A percentile compares a stretch with the other conserved stretches of the same genome.
phyloP scores from a whole-genome alignment of 2,113 vertebrate species.

The Esox niger region DNA sequence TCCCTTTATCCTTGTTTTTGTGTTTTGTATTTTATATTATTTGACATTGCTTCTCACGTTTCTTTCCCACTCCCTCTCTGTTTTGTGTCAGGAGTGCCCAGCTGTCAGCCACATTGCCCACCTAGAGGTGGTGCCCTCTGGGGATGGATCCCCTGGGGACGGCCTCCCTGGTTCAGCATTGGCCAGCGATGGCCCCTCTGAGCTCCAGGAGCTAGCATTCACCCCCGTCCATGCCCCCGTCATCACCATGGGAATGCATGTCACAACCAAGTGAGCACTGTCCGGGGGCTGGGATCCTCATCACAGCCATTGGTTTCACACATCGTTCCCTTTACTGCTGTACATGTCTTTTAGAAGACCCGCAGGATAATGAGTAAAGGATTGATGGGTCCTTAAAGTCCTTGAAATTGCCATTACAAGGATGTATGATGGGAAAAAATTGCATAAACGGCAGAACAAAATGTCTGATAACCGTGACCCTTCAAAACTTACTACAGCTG shows the following conservation, averaged over 20 bases:
- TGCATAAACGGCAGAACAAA: no score
- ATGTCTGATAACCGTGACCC: no score
- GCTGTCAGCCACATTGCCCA: conserved; percentile 74
- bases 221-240: conserved; percentile 81
- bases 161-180: not conserved
- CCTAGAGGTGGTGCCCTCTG: conserved; percentile 71
- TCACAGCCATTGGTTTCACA: not conserved
- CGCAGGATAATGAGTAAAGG: not conserved
- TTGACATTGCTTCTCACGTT: not conserved
- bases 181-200: not conserved
- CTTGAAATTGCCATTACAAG: not conserved
- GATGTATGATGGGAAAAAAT: no score
- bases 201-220: conserved; percentile 81
- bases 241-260: conserved; percentile 72
- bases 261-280: conserved; percentile 75
- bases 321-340: not conserved
- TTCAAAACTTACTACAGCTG: not conserved
- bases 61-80: not conserved
- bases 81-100: conserved; percentile 46
- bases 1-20: not conserved
- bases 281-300: not conserved
- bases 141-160: conserved; percentile 35
- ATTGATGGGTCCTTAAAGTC: no score
- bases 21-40: conserved; percentile 1
- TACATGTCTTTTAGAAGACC: not conserved